Evolutionary conservation across 2,113 vertebrate species (phyloP), one percentile per base, ranked within the genome.

Genomic region (Strix uralensis): DNA sequence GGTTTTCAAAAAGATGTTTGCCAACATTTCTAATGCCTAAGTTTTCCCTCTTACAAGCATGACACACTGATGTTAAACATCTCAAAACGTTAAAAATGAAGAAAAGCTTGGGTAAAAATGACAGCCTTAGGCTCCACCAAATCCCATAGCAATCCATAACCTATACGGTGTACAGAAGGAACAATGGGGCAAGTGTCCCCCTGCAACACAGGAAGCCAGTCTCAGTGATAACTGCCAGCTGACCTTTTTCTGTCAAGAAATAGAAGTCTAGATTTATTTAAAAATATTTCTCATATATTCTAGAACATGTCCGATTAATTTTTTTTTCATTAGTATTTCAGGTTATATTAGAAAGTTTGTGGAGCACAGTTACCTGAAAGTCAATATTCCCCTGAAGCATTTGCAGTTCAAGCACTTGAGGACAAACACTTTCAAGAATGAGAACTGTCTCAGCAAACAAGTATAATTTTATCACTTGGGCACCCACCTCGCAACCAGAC

Each of bases 231-330:
- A 79, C 42, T 70, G 88, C 61, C 47, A 84, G 46, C 26, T 0
- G 0, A 75, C 25, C 25, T 38, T 81, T 71, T 84, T 86, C 80
- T 44, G 61, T 88, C 19, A 65, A n/a, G 72, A 69, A 91, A 88
- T 2, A 88, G 26, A 88, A 84, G 29, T 30, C 59, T 51, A 74
- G 34, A 79, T 66, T 86, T 71, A 81, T 74, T 57, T 5, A 49
- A 88, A 94, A 93, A 16, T 71, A 93, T 75, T 84, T 40, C 52
- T 74, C n/a, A 71, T 44, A 59, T 91, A 94, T n/a, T 86, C 65
- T 75, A 84, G 13, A 90, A 51, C 14, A 25, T 1, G 4, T 59
- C 13, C 2, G 6, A 58, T 55, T 88, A 42, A 17, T 20, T 32
- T 59, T 66, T 26, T 73, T 90, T 75, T 40, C 27, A 75, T 72